Evolutionary conservation across 2,113 vertebrate species (phyloP), one percentile per base, ranked within the genome.

Genomic region (Platichthys flesus): DNA sequence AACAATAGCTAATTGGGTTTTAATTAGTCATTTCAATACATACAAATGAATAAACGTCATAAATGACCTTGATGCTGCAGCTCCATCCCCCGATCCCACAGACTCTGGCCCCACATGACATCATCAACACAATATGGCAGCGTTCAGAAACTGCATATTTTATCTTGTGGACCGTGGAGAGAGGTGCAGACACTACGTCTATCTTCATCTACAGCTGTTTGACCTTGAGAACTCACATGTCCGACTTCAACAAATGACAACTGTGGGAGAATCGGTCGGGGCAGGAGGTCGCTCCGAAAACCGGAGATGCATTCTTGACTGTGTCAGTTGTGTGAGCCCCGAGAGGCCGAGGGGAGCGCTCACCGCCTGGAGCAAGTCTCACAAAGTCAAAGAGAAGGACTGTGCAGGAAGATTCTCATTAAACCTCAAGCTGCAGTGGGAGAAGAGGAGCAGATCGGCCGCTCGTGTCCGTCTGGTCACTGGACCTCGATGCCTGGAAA

Each of bases 331-430:
- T 15, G 5, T 1, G 45, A 47, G 16, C 10, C 51, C 49, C 7
- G 51, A 52, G 51, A 52, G 20, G 51, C 16, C 9, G 21, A 56
- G 54, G 54, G 23, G 52, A 10, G 12, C 40, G 9, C 12, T 40
- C 40, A 40, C 2, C 40, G 40, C 47, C 47, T 7, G 47, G 47
- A 49, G 47, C 47, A 18, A 49, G 16, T 18, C 47, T 49, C 47
- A 18, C 47, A 49, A 49, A 49, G 47, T 49, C 54, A 56, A 21
- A 21, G 12, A 10, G 21, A 23, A 12, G 12, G 13, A 15, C 20
- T 8, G 18, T n/a, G 51, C 16, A 76, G 54, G 66, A 61, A 78
- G 71, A 71, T 8, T 51, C 59, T 81, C 47, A 61, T 77, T 83
- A 73, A 62, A 71, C 42, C 60, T 63, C 6, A 31, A 21, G 42